Evolutionary conservation across 37 sponge, comb jelly and placozoan species (phyloP).

Genomic region (Crambe crambe): DNA sequence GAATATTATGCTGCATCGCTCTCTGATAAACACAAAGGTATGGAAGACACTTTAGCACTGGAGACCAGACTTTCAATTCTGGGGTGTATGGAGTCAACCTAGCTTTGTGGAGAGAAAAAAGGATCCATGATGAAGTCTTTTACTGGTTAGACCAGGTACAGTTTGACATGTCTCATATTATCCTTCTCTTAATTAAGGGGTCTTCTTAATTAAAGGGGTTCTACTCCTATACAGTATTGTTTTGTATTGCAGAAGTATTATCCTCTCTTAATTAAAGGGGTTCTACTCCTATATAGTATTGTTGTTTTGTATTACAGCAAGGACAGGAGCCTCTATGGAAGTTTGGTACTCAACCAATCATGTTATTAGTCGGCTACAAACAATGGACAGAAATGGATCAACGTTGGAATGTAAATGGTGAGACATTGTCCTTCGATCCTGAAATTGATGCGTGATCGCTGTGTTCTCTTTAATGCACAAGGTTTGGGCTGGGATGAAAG

Average conservation of each 20-base stretch:
- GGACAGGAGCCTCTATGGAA: constrained; percentile 41
- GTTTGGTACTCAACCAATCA: constrained; percentile 81
- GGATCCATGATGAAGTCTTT: constrained; percentile 35
- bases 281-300: too few relatives aligned
- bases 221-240: too few relatives aligned
- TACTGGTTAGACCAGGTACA: constrained; percentile 79
- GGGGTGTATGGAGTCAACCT: constrained; percentile 79
- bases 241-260: too few relatives aligned
- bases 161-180: too few relatives aligned
- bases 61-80: constrained; percentile 76
- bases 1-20: not conserved
- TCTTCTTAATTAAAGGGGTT: too few relatives aligned
- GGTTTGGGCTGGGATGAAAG: constrained; percentile 71
- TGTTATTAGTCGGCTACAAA: constrained; percentile 52
- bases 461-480: too few relatives aligned
- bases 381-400: constrained; percentile 59
- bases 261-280: too few relatives aligned
- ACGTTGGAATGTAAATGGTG: constrained; percentile 72
- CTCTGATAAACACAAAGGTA: constrained; percentile 36
- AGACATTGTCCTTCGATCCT: not conserved
- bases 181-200: too few relatives aligned
- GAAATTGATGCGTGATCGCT: too few relatives aligned
- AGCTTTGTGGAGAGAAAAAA: constrained; percentile 56
- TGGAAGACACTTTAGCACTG: constrained; percentile 19
- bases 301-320: too few relatives aligned